These are phyloP conservation scores for Nymphalis c-album DNA, from an alignment of 2,888 invertebrate species.

Conservation along the genomic window DNA sequence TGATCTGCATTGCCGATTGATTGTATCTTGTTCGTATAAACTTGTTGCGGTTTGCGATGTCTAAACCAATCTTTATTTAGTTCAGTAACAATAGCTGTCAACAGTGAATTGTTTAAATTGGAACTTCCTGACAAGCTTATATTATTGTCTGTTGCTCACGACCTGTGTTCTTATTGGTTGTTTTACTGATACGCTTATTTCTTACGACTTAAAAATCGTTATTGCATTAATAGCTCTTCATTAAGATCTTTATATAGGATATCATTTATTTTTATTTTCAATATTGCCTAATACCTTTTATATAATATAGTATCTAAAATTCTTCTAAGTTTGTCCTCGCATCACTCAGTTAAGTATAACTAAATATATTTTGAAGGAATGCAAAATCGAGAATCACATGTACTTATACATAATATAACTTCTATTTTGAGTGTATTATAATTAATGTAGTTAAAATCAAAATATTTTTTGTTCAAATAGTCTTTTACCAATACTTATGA, in stretches of 20 bases:
- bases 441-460: too few relatives aligned
- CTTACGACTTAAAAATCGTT: not conserved
- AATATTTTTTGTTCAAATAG: too few relatives aligned
- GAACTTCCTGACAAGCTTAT: constrained; percentile 55
- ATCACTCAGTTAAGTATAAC: too few relatives aligned
- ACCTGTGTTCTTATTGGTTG: not conserved
- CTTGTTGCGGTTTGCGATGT: constrained; percentile 6
- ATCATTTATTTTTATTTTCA: too few relatives aligned
- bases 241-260: not conserved
- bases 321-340: too few relatives aligned
- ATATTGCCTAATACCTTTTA: too few relatives aligned
- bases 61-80: constrained; percentile 9
- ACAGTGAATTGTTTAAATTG: constrained; percentile 66
- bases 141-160: constrained; percentile 1
- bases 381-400: too few relatives aligned
- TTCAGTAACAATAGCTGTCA: constrained; percentile 51
- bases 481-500: too few relatives aligned
- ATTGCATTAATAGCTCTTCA: not conserved
- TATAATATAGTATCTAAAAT: too few relatives aligned
- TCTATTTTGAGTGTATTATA: too few relatives aligned
- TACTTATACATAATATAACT: too few relatives aligned
- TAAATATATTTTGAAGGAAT: too few relatives aligned
- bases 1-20: not conserved
- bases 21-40: not conserved
- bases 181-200: constrained; percentile 6